These are phyloP conservation scores for Phyllotis vaccarum DNA, from an alignment of 2,797 vertebrate genomes.

Conservation along the genomic window DNA sequence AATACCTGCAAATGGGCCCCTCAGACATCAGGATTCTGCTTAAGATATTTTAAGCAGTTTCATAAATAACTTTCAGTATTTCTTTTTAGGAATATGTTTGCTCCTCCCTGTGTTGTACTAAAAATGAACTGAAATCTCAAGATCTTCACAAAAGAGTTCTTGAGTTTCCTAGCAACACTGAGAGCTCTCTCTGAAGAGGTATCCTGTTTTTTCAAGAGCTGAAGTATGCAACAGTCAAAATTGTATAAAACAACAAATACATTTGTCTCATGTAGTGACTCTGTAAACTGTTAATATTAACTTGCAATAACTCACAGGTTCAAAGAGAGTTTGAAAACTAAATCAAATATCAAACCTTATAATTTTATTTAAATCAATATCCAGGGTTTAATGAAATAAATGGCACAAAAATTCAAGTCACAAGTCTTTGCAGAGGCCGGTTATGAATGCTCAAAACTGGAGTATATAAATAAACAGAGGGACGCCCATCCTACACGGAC, in stretches of 20 bases:
- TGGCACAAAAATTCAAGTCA: background rate
- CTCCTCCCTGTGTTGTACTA: conserved; percentile 38
- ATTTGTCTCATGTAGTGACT: background rate
- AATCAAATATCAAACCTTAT: conserved; percentile 3
- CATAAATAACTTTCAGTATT: conserved; percentile 1
- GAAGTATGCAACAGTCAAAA: background rate
- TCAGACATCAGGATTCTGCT: background rate
- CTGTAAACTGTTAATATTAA: background rate
- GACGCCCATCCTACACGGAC: background rate
- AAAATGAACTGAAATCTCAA: conserved; percentile 66
- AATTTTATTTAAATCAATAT: conserved; percentile 34
- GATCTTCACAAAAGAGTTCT: conserved; percentile 29
- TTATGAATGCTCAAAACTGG: background rate
- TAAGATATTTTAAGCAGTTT: conserved; percentile 18
- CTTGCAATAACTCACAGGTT: background rate
- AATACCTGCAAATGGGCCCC: too few relatives aligned
- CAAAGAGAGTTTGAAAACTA: conserved; percentile 25
- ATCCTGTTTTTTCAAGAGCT: conserved; percentile 2
- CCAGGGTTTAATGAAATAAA: background rate
- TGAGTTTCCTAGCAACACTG: conserved; percentile 64
- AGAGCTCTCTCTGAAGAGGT: conserved; percentile 11
- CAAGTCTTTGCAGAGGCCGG: background rate
- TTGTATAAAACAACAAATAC: background rate
- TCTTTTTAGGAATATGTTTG: conserved; percentile 36
- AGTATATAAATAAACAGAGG: conserved; percentile 48